Evolutionary conservation across 1,140 invertebrate species (phyloP), one percentile per base, ranked within the genome.

Genomic region (Drosophila ficusphila): DNA sequence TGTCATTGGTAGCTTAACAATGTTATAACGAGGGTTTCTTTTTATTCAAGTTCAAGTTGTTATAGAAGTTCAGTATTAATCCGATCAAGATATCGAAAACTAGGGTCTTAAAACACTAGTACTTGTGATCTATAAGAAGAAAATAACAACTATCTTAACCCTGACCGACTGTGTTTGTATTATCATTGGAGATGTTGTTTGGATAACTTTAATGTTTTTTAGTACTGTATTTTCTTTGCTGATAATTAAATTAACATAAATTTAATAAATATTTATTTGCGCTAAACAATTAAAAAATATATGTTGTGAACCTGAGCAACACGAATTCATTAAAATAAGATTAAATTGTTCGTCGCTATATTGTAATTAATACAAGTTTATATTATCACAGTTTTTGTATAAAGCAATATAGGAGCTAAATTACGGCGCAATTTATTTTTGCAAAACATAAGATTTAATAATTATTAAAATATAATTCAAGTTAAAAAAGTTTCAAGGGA

Each of bases 221-320:
- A 14, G n/a, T 5, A 4, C 14, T 51, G 25, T 1, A 16, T 9
- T 16, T n/a, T n/a, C 23, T 14, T 33, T 48, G 11, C 33, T 56
- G 18, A 16, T 56, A 56, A 34, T 57, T 33, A 0, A 57, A 57
- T 34, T 57, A 57, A 18, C 53, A 57, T 23, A 23, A n/a, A 34
- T 7, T 33, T 23, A 23, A 52, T 23, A 25, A 14, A 25, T 44
- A 25, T 44, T 23, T 12, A 4, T 29, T 16, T 34, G 11, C n/a
- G 6, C 46, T 21, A 34, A 16, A 6, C 6, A 23, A 14, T 25
- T 8, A 1, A 14, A n/a, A 14, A 25, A 9, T 14, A 21, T 14
- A 42, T 7, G 1, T 2, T 3, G 6, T n/a, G 3, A 3, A 31
- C 27, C n/a, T n/a, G n/a, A n/a, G n/a, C n/a, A n/a, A n/a, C n/a